Conservation (phyloP, 2,888 invertebrate species). For the Eilema caniola region DNA sequence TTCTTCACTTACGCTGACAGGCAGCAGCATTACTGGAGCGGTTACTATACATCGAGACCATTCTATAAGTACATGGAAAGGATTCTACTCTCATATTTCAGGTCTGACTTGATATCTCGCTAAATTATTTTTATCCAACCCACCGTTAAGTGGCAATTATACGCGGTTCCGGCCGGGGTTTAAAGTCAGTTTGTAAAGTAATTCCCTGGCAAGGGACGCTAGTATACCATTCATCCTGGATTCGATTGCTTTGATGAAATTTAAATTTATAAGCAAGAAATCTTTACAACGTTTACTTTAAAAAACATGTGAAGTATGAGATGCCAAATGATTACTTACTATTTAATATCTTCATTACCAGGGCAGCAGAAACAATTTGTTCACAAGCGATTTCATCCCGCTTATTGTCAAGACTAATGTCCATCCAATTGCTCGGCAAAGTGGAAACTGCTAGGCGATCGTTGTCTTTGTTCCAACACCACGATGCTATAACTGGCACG, state of each 20-base stretch:
- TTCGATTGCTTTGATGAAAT: not conserved
- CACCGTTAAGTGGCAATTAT: not conserved
- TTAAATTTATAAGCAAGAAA: not conserved
- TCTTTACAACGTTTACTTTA: too few species aligned
- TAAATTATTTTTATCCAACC: not conserved
- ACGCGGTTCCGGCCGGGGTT: not conserved
- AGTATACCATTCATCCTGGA: too few species aligned
- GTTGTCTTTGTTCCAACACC: conserved; percentile 98
- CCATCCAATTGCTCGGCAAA: conserved; percentile 79
- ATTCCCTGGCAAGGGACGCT: too few species aligned
- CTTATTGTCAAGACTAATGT: conserved; percentile 80
- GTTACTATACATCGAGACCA: conserved; percentile 97
- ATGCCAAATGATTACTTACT: not conserved
- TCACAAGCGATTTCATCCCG: conserved; percentile 87
- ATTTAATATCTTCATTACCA: conserved; percentile 49
- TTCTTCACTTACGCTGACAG: conserved; percentile 98
- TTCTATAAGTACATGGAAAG: conserved; percentile 98
- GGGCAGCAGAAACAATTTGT: conserved; percentile 91
- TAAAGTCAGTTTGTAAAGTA: not conserved
- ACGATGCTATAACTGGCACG: conserved; percentile 99
- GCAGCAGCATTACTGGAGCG: conserved; percentile 98
- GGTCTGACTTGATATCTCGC: conserved; percentile 71
- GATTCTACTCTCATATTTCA: conserved; percentile 91
- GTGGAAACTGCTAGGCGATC: conserved; percentile 91
- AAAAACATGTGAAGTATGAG: too few species aligned